Base-by-base conservation (phyloP, 2,797 vertebrate species). In the Channa striata region DNA sequence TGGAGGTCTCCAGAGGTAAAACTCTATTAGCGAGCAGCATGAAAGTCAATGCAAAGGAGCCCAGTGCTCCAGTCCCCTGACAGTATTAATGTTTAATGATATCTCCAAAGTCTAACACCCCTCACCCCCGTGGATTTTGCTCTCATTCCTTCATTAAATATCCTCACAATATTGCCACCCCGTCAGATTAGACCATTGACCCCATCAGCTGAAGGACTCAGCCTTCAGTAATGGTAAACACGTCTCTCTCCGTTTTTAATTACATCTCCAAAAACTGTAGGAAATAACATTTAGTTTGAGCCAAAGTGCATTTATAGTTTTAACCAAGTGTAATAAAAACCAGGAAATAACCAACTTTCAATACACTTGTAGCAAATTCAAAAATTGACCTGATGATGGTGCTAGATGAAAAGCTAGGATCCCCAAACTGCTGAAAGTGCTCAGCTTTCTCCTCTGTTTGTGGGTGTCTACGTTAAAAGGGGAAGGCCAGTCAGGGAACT, bases 71-170 rank as follows among this genome's bases (percentile, higher is more conserved):
- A 20, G 78, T 85, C 89, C 82, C 88, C 86, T 75, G 78, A 82
- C 84, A 73, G 43, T 82, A 90, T 95, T 86, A 92, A 95, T 93
- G 87, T 93, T 93, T 94, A 90, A 94, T 93, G 87, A 90, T 89
- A 88, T 92, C 85, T 91, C 90, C 93, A 91, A 90, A 86, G 84
- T 89, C 91, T 90, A 88, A 87, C 90, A 78, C 83, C 77, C 75
- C 50, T 58, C 69, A 43, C 72, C 65, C 57, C 63, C 25, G 52
- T 77, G 59, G 20, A 58, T 62, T 82, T 56, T 33, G 68, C 84
- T 86, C 84, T 86, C 67, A 88, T 86, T 80, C 83, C 80, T 78
- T 89, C 78, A 86, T 88, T 86, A 82, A 88, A 89, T 85, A 78
- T 83, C 78, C 73, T 74, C 71, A 80, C 82, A 84, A 77, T 72